These are phyloP conservation scores for Galbula dea DNA, from an alignment of 2,113 vertebrate genomes.

Conservation along the genomic window DNA sequence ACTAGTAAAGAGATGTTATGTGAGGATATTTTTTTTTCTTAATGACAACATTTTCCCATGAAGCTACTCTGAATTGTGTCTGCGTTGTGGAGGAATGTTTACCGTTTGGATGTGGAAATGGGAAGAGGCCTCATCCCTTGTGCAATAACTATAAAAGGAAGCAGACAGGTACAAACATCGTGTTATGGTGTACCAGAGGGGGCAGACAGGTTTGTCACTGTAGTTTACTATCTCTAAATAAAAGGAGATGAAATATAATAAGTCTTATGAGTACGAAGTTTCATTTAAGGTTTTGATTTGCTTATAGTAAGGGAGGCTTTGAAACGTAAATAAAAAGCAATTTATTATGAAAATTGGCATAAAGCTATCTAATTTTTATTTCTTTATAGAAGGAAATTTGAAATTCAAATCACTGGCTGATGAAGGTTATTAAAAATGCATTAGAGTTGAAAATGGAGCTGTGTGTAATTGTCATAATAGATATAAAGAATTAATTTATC, in stretches of 20 bases:
- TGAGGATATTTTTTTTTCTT: background rate
- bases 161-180: background rate
- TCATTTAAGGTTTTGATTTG: constrained; percentile 56
- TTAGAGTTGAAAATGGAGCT: constrained; percentile 71
- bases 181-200: background rate
- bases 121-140: accelerated
- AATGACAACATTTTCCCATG: background rate
- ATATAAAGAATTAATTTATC: constrained; percentile 73
- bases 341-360: constrained; percentile 59
- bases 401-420: constrained; percentile 74
- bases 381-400: constrained; percentile 67
- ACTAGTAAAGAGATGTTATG: background rate
- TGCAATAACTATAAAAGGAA: background rate
- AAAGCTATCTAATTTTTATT: constrained; percentile 60
- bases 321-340: constrained; percentile 51
- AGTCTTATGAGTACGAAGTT: constrained; percentile 12
- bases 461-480: constrained; percentile 70
- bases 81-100: background rate
- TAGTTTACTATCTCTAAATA: constrained; percentile 8
- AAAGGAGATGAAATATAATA: background rate
- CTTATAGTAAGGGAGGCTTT: constrained; percentile 45
- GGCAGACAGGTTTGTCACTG: background rate
- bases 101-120: background rate
- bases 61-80: background rate
- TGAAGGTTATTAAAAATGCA: constrained; percentile 77